Evolutionary conservation across 2,888 invertebrate species (phyloP).

Genomic region (Phymatocera aterrima): DNA sequence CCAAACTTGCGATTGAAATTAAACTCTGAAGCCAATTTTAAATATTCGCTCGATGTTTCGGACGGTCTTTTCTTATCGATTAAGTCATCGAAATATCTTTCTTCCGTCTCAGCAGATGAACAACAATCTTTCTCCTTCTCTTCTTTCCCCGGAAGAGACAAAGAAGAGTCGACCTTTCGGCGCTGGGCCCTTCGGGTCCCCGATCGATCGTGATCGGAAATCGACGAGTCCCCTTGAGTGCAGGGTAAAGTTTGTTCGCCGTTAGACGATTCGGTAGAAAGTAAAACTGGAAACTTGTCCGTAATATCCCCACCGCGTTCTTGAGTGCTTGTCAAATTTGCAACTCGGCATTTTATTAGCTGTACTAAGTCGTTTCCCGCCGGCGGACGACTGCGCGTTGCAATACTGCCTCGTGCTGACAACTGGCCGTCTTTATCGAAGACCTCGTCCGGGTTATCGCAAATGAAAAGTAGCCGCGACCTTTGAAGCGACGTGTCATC

Average conservation of each 20-base stretch:
- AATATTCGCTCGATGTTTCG: neutral
- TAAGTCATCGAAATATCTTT: neutral
- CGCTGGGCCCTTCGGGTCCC: neutral
- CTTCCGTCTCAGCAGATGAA: neutral
- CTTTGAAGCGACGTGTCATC: conserved; percentile 54
- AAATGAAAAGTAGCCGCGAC: conserved; percentile 49
- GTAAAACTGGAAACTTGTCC: conserved; percentile 28
- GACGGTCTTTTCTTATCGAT: neutral
- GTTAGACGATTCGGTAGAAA: conserved; percentile 24
- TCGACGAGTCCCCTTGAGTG: neutral
- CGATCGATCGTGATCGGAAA: neutral
- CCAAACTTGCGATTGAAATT: neutral
- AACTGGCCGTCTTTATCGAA: conserved; percentile 47
- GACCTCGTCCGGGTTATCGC: conserved; percentile 53
- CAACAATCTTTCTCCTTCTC: neutral
- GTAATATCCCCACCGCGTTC: conserved; percentile 22
- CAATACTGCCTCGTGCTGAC: conserved; percentile 44
- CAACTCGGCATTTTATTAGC: conserved; percentile 64
- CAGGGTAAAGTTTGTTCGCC: neutral
- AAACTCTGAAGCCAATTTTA: neutral
- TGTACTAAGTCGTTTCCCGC: conserved; percentile 29
- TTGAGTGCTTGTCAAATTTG: conserved; percentile 50
- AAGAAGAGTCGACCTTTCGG: too few species aligned
- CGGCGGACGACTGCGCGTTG: conserved; percentile 41
- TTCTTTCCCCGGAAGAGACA: neutral